Base-by-base conservation (phyloP, 37 sponge, comb jelly and placozoan genomes). In the Geodia barretti region DNA sequence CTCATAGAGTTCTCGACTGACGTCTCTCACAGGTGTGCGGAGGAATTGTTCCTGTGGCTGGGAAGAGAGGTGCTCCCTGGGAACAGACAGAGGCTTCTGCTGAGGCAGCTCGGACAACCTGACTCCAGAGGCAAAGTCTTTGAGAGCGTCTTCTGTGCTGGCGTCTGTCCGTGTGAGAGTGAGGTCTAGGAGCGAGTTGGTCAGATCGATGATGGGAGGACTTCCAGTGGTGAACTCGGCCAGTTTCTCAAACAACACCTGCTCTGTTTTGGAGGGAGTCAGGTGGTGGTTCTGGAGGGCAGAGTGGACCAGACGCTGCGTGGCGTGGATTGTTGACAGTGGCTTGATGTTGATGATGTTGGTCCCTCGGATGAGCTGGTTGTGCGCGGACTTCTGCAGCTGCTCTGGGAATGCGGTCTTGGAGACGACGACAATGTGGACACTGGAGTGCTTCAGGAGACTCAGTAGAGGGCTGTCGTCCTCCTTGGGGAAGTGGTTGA, bases 201-300 rank as follows among this genome's bases (percentile, higher is more conserved):
- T n/a, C n/a, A 84, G 23, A 25, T 70, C 85, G 34, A 77, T 59
- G 14, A 84, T 39, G 14, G 41, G 25, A 20, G 85, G 85, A 9
- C 78, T 77, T 0, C 85, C 85, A 5, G 70, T 63, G 39, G 78
- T 84, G 63, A 84, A 84, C 39, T 84, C 64, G 23, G 63, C 77
- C 14, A 84, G 62, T 29, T 69, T 70, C 30, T 84, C 78, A 54
- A 84, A 41, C 29, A 77, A 5, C 5, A 25, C 32, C 21, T 77
- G 77, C 32, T 84, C 78, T 8, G 32, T 37, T 34, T 61, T 77
- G 36, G 61, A 58, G 20, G 78, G 63, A 26, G 72, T 32, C 39
- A 77, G 69, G n/a, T 84, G 41, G 41, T 62, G 39, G n/a, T 33
- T 35, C 29, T 33, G 36, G 26, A 64, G 39, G 64, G 60, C 21